Percentiles rank a stretch among this genome's conserved stretches.
phyloP scores from a whole-genome alignment of 1,140 invertebrate genomes.

The Physella acuta region DNA sequence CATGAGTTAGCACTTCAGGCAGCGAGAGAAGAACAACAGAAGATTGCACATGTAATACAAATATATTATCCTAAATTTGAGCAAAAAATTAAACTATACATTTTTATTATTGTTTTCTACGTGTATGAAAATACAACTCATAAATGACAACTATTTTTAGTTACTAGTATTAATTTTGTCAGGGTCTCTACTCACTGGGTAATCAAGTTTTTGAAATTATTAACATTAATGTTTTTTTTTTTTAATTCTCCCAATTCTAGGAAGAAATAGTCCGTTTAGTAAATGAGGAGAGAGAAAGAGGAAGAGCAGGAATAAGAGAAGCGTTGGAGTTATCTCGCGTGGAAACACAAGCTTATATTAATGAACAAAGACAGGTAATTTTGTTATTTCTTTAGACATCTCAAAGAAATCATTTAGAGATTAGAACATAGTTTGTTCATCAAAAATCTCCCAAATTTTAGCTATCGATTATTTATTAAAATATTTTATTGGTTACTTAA shows the following conservation, averaged over 20 bases:
- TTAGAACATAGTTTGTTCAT: background rate
- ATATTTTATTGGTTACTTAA: background rate
- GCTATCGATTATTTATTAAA: background rate
- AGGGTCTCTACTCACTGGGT: too few relatives aligned
- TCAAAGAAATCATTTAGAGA: background rate
- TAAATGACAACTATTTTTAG: background rate
- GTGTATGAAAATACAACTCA: background rate
- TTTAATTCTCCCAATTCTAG: slow-evolving; percentile 16
- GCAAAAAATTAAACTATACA: background rate
- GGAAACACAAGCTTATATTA: slow-evolving; percentile 32
- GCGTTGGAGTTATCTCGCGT: slow-evolving; percentile 26
- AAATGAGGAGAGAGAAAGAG: slow-evolving; percentile 32
- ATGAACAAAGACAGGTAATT: slow-evolving; percentile 42
- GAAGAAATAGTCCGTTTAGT: slow-evolving; percentile 22
- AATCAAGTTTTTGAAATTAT: background rate
- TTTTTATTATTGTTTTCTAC: background rate
- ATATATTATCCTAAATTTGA: background rate
- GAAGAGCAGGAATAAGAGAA: slow-evolving; percentile 27
- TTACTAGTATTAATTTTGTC: too few relatives aligned
- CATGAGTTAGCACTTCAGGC: slow-evolving; percentile 4
- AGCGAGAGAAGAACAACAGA: slow-evolving; percentile 13
- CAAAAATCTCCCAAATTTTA: background rate
- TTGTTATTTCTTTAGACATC: background rate
- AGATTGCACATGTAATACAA: slow-evolving; percentile 1
- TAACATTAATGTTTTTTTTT: background rate